Evolutionary conservation across 2,888 invertebrate genomes (phyloP).

Genomic region (Lepidochrysops patricia): DNA sequence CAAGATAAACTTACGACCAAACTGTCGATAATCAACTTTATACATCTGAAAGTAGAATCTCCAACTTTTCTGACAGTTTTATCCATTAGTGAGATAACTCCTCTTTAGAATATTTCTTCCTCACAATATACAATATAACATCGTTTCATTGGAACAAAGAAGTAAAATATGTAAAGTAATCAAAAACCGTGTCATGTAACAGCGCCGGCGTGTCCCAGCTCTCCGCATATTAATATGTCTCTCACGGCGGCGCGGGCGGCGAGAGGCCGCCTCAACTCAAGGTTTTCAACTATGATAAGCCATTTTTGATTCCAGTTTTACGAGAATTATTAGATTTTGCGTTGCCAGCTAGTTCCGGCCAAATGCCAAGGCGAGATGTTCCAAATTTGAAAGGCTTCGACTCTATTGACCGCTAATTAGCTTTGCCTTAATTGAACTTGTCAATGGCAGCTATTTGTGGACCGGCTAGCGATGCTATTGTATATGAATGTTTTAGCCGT

Average conservation of each 20-base stretch:
- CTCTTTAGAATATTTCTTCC: not conserved
- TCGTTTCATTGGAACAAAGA: too few species aligned
- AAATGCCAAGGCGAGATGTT: constrained; percentile 10
- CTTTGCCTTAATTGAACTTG: not conserved
- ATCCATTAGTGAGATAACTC: too few species aligned
- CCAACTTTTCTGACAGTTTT: too few species aligned
- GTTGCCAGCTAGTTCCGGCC: not conserved
- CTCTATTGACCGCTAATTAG: not conserved
- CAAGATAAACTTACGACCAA: too few species aligned
- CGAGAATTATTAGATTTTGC: constrained; percentile 5
- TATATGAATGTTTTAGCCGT: too few species aligned
- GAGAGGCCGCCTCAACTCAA: constrained; percentile 6
- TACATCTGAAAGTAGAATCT: too few species aligned
- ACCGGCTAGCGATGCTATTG: too few species aligned
- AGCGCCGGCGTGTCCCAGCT: not conserved
- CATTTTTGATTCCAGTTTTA: constrained; percentile 10
- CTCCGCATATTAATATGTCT: not conserved
- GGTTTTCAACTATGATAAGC: constrained; percentile 10
- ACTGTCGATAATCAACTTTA: too few species aligned
- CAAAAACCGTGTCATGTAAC: not conserved
- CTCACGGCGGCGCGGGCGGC: constrained; percentile 9
- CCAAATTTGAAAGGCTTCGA: not conserved
- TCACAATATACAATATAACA: too few species aligned
- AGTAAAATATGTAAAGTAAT: not conserved
- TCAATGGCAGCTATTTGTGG: not conserved